Percentiles rank a stretch among this genome's conserved stretches.
Evolutionary conservation across 2,888 invertebrate species (phyloP).

Genomic region (Rhopalosiphum nymphaeae): DNA sequence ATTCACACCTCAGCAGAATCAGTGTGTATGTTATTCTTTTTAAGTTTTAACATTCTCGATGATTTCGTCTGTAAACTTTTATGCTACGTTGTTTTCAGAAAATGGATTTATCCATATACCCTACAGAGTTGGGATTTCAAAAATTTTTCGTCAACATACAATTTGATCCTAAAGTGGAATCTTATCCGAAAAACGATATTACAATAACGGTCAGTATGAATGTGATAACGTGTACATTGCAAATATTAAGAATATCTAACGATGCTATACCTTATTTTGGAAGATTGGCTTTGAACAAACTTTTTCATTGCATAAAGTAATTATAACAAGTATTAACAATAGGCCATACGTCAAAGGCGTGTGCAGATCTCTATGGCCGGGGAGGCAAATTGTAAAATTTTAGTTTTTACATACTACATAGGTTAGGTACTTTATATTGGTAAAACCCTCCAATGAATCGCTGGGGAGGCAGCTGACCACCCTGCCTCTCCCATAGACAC

Average conservation of each 20-base stretch:
- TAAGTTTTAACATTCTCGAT: neutral
- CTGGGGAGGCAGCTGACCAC: too few relatives aligned
- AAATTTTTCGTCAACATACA: slow-evolving; percentile 15
- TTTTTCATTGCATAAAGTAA: slow-evolving; percentile 52
- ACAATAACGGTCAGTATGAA: slow-evolving; percentile 44
- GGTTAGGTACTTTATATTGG: too few relatives aligned
- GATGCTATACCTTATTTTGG: slow-evolving; percentile 58
- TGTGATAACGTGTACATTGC: slow-evolving; percentile 10
- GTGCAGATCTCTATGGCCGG: too few relatives aligned
- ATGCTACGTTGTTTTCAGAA: slow-evolving; percentile 7
- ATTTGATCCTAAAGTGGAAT: neutral
- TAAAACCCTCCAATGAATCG: too few relatives aligned
- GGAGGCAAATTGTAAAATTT: too few relatives aligned
- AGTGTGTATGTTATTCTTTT: slow-evolving; percentile 32
- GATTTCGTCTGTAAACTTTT: neutral
- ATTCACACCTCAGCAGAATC: slow-evolving; percentile 44
- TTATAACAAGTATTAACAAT: neutral
- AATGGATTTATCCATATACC: slow-evolving; percentile 38
- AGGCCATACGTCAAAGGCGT: neutral
- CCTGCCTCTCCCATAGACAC: too few relatives aligned
- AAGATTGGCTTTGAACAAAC: slow-evolving; percentile 51
- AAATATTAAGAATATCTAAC: slow-evolving; percentile 42
- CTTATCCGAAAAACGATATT: neutral
- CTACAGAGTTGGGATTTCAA: slow-evolving; percentile 47
- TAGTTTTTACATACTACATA: too few relatives aligned